Evolutionary conservation across 2,888 invertebrate species (phyloP), one percentile per base, ranked within the genome.

Genomic region (Scelioninae gen. 1): DNA sequence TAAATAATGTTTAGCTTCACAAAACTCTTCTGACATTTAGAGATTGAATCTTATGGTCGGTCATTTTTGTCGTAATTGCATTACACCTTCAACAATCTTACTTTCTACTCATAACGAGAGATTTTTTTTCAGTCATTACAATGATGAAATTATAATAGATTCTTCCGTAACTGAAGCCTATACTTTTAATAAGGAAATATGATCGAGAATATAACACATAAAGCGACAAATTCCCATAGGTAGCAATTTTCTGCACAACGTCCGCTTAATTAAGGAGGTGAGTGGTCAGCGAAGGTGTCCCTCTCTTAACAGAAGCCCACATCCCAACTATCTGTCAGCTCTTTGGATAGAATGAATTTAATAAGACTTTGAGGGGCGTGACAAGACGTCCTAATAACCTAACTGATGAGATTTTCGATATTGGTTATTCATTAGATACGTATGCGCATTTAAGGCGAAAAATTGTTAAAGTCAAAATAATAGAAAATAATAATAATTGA

Each of bases 341-440:
- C 63, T 63, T 63, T 58, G 63, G 58, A 81, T 56, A 51, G 65
- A 76, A 81, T 86, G 85, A 87, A 88, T 89, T 89, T 89, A 89
- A 89, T 87, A 89, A 89, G 88, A 87, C 87, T 47, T 49, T 38
- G 23, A 65, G 38, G 86, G 87, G 87, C 88, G 86, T 88, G 86
- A 84, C 86, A 83, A 81, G 84, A 86, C 85, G 85, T 86, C 85
- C 86, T 87, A 87, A 88, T 87, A 87, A 87, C 85, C 82, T 81
- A 72, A 56, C 63, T 32, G 75, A 75, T 75, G 72, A 62, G 77
- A 82, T 77, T 77, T 66, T 62, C 47, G 60, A 71, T 77, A 77
- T 82, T 62, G 51, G 60, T 51, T 82, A 53, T 51, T 55, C 43
- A 62, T 60, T 68, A 60, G 72, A 69, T 58, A 69, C 23, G 15